Conservation (phyloP, 2,797 vertebrate genomes). For the Phalloptychus januarius region DNA sequence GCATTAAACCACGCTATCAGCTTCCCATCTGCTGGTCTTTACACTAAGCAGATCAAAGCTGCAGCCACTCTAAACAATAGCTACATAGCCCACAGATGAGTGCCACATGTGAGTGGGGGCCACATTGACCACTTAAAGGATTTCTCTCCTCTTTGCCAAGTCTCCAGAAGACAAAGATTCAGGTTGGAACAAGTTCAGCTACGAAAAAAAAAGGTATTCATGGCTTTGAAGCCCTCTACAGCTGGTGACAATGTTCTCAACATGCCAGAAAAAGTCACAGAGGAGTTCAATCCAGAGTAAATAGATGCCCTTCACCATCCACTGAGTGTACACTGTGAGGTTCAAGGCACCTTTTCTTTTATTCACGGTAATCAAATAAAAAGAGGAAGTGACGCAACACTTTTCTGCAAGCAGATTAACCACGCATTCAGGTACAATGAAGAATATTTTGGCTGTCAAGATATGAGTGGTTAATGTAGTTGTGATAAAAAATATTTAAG, state of each 20-base stretch:
- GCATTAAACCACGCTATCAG: constrained; percentile 35
- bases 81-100: constrained; percentile 70
- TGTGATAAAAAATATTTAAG: neutral
- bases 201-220: constrained; percentile 55
- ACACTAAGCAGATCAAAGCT: constrained; percentile 68
- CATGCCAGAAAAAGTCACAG: constrained; percentile 43
- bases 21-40: constrained; percentile 50
- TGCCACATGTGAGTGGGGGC: constrained; percentile 73
- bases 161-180: constrained; percentile 68
- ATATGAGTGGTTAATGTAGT: neutral
- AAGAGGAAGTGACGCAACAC: constrained; percentile 28
- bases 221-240: constrained; percentile 71
- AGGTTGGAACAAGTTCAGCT: constrained; percentile 68
- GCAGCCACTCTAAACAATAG: constrained; percentile 66
- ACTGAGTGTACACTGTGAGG: constrained; percentile 43
- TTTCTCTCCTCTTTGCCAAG: constrained; percentile 71
- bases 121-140: constrained; percentile 75
- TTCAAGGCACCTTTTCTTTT: constrained; percentile 29
- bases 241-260: constrained; percentile 71
- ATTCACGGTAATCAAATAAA: constrained; percentile 63
- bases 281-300: constrained; percentile 63
- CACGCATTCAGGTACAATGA: constrained; percentile 6
- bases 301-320: constrained; percentile 64
- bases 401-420: constrained; percentile 13
- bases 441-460: constrained; percentile 12